These are phyloP conservation scores for Glaucomys volans DNA, from an alignment of 2,113 vertebrate species.

Conservation along the genomic window DNA sequence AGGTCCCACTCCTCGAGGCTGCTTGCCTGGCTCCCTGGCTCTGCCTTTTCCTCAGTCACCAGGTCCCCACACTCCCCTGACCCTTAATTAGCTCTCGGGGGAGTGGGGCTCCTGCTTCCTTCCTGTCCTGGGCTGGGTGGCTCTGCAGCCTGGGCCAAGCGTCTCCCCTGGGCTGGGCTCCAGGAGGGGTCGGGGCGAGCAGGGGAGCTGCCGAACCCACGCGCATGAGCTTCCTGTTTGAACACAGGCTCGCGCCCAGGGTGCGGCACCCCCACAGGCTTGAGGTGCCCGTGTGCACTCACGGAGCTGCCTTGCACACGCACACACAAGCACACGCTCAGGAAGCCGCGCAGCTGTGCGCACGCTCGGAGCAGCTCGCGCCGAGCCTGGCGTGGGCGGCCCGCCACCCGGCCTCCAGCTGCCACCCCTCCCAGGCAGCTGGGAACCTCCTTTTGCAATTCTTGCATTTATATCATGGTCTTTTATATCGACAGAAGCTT, in stretches of 20 bases:
- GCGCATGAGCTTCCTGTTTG: rapidly evolving
- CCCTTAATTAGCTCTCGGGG: neutral
- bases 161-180: neutral
- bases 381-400: neutral
- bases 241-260: too few relatives aligned
- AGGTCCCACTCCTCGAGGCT: neutral
- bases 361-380: neutral
- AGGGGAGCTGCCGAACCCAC: rapidly evolving
- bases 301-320: neutral
- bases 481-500: conserved; percentile 83
- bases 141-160: neutral
- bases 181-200: neutral
- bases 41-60: neutral
- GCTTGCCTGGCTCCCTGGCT: neutral
- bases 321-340: rapidly evolving
- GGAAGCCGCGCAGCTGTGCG: too few relatives aligned
- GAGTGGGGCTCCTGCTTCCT: neutral
- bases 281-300: rapidly evolving
- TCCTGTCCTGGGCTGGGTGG: neutral
- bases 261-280: neutral
- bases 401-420: rapidly evolving
- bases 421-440: conserved; percentile 70
- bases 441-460: conserved; percentile 79
- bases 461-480: conserved; percentile 64
- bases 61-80: rapidly evolving